Percentiles rank a stretch among this genome's conserved stretches.
These are phyloP conservation scores for Ophiothrix spiculata DNA, from an alignment of 35 echinoderm and acorn worm species.

Conservation along the genomic window DNA sequence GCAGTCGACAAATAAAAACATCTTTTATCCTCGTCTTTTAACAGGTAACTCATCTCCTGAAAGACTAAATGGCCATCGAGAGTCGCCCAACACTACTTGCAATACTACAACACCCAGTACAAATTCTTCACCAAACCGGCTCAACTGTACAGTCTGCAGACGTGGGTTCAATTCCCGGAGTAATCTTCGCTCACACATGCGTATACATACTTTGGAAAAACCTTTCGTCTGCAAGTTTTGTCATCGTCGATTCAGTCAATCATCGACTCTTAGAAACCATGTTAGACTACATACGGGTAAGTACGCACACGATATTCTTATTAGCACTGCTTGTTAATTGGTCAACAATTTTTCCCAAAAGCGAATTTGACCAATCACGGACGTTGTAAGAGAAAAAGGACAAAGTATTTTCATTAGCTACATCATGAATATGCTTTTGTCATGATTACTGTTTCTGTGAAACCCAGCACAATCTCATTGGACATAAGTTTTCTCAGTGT, in stretches of 20 bases:
- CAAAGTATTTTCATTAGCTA: no score
- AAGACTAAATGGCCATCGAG: neutral
- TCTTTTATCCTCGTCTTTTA: no score
- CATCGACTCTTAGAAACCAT: slow-evolving; percentile 89
- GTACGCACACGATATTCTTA: no score
- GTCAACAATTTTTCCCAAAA: no score
- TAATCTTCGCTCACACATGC: slow-evolving; percentile 95
- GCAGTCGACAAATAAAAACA: no score
- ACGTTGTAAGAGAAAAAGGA: no score
- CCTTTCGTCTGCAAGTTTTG: slow-evolving; percentile 93
- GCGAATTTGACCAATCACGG: no score
- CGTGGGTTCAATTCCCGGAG: slow-evolving; percentile 95
- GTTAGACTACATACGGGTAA: slow-evolving; percentile 91
- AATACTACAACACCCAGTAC: neutral
- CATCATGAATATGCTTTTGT: no score
- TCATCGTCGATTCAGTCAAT: slow-evolving; percentile 93
- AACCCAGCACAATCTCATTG: no score
- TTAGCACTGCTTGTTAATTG: no score
- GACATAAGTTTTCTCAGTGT: no score
- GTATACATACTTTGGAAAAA: slow-evolving; percentile 93
- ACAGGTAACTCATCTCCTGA: neutral
- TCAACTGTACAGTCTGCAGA: slow-evolving; percentile 86
- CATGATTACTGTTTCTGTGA: no score
- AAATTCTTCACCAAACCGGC: slow-evolving; percentile 41
- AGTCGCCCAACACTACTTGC: neutral